These are phyloP conservation scores for Euspilapteryx auroguttella DNA, from an alignment of 2,888 invertebrate species.

Conservation along the genomic window DNA sequence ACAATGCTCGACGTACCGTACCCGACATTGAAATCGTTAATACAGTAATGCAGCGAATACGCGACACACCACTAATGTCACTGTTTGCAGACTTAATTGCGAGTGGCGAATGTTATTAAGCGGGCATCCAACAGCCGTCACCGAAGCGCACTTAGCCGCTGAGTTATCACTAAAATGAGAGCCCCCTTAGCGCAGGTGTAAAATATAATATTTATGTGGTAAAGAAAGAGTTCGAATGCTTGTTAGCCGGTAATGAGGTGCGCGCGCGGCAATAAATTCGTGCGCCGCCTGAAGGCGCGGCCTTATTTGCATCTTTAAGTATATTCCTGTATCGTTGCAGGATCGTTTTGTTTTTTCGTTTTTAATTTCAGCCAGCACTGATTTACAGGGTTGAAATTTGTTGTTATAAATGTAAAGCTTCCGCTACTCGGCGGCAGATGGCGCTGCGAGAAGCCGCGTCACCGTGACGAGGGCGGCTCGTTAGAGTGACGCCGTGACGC, in stretches of 20 bases:
- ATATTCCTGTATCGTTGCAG: slow-evolving; percentile 19
- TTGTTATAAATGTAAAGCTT: too few species aligned
- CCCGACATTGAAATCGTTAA: too few species aligned
- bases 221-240: slow-evolving; percentile 49
- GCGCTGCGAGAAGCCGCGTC: slow-evolving; percentile 17
- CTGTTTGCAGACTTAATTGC: too few species aligned
- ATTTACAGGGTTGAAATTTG: too few species aligned
- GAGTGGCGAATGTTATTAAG: too few species aligned
- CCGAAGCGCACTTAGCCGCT: slow-evolving; percentile 2
- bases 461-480: slow-evolving; percentile 11
- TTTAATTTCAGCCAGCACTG: too few species aligned
- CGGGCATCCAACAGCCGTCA: too few species aligned
- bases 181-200: slow-evolving; percentile 39
- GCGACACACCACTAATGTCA: too few species aligned
- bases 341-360: slow-evolving; percentile 15
- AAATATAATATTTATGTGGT: slow-evolving; percentile 55
- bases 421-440: slow-evolving; percentile 35
- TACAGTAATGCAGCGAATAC: too few species aligned
- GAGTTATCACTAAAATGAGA: slow-evolving; percentile 5
- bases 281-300: slow-evolving; percentile 43
- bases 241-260: slow-evolving; percentile 55
- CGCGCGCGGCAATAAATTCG: slow-evolving; percentile 48
- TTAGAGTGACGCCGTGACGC: slow-evolving; percentile 29
- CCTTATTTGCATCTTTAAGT: slow-evolving; percentile 47
- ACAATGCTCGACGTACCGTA: too few species aligned